Evolutionary conservation across 2,888 invertebrate species (phyloP), one percentile per base, ranked within the genome.

Genomic region (Rhagium mordax): DNA sequence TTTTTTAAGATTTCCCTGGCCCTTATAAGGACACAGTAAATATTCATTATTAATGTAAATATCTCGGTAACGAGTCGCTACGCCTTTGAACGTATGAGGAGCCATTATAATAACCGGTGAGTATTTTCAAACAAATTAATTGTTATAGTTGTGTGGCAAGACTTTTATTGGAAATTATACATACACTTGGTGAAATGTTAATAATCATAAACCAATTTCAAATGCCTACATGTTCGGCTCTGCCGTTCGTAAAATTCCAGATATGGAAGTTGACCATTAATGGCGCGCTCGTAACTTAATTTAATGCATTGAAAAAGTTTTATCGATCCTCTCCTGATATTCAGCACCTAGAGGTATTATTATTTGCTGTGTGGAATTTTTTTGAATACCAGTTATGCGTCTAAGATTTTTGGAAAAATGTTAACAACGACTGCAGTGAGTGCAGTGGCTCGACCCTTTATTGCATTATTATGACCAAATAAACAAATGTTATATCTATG

Each of bases 51-150:
- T 61, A 61, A 61, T 61, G 61, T 61, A 61, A 61, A 61, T 61
- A 47, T 47, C 7, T 61, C 33, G 15, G n/a, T n/a, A n/a, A n/a
- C 20, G 16, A 18, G 47, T 61, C 61, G 61, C 61, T 47, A 21
- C 47, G 47, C 47, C 61, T 51, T 51, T 61, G 47, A 41, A 61
- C 61, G 7, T 47, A 21, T 41, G 33, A 59, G 61, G 47, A 48
- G 61, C 47, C 47, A 61, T 61, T 61, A 47, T 61, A 61, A 61
- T 47, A 18, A 41, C 41, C 20, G 27, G 18, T 59, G 29, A 59
- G 61, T 57, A 57, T 67, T 57, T 67, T 67, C 55, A 67, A 65
- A 20, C 53, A 51, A 67, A 67, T 67, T 67, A 67, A 67, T 67
- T 67, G 27, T 67, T 57, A 67, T 57, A n/a, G 65, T 55, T 66